Base-by-base conservation (phyloP, 2,888 invertebrate genomes). In the Platycnemis pennipes region DNA sequence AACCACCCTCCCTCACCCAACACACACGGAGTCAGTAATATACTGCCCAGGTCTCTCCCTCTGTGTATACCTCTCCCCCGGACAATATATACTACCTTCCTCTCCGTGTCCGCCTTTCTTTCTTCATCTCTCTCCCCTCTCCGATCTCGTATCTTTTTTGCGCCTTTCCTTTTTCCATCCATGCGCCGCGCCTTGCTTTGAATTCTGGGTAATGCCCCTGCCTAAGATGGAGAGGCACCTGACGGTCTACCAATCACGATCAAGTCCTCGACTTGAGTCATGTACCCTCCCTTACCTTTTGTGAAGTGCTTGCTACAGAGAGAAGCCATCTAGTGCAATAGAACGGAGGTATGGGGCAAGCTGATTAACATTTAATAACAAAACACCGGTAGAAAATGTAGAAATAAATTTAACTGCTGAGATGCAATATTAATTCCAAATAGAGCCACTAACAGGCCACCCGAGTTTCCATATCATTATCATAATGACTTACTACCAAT, bases 61-160 rank as follows among this genome's bases (percentile, higher is more conserved):
- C 8, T 63, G 77, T 77, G 77, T 77, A 77, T 77, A 77, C 37
- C 77, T 77, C 26, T 77, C 77, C 77, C 26, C 63, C 37, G 77
- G 8, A 77, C 77, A 77, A 77, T 77, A 37, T 77, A 77, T 87
- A 44, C 87, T 22, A 86, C 86, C 26, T n/a, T 11, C 77, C n/a
- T n/a, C 77, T 77, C 77, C 37, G 11, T n/a, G n/a, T 77, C n/a
- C 37, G 11, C 77, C 45, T 45, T 2, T 44, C n/a, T 45, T 87
- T 45, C 44, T 22, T 87, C 37, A 5, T 77, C 77, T 77, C 77
- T 26, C 77, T 13, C 2, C 16, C 77, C 77, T 77, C 26, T 77
- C 77, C 13, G n/a, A 11, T 37, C 77, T 77, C 13, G 4, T 16
- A 37, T 37, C 1, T 37, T 0, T 37, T 13, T 37, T 37, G 26